These are phyloP conservation scores for Euspilapteryx auroguttella DNA, from an alignment of 2,888 invertebrate genomes.

Conservation along the genomic window DNA sequence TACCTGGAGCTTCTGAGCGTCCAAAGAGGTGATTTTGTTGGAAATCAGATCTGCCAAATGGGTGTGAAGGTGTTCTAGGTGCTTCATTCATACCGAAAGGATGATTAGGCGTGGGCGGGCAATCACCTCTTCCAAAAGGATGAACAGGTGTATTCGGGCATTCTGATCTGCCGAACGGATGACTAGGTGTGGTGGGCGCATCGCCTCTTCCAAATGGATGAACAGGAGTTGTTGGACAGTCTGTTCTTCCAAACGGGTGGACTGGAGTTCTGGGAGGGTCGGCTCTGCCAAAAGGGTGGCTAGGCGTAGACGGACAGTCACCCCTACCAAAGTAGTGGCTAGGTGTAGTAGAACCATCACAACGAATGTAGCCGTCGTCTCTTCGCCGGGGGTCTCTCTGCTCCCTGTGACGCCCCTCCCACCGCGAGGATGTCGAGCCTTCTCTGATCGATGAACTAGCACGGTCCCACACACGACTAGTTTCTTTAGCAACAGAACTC, in stretches of 20 bases:
- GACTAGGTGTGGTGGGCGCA: not conserved
- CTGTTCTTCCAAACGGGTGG: slow-evolving; percentile 22
- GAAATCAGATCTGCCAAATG: slow-evolving; percentile 14
- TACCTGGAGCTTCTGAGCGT: slow-evolving; percentile 13
- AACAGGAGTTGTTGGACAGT: slow-evolving; percentile 10
- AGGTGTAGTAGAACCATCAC: slow-evolving; percentile 4
- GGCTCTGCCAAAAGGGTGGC: slow-evolving; percentile 12
- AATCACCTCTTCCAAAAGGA: slow-evolving; percentile 9
- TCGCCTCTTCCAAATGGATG: slow-evolving; percentile 3
- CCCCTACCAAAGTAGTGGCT: slow-evolving; percentile 5
- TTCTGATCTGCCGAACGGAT: not conserved
- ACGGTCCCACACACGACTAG: too few relatives aligned
- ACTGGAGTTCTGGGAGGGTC: slow-evolving; percentile 26
- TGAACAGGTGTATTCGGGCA: slow-evolving; percentile 4
- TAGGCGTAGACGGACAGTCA: slow-evolving; percentile 14
- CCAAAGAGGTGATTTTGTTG: slow-evolving; percentile 5
- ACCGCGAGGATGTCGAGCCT: not conserved
- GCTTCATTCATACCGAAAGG: slow-evolving; percentile 15
- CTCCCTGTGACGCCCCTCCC: not conserved
- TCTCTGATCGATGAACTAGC: not conserved
- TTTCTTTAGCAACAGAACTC: not conserved
- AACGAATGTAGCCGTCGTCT: not conserved
- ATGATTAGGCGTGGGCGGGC: slow-evolving; percentile 17
- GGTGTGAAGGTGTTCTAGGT: slow-evolving; percentile 12
- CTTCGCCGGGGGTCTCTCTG: not conserved